Conservation (phyloP, 2,113 vertebrate genomes). For the Athene cunicularia region DNA sequence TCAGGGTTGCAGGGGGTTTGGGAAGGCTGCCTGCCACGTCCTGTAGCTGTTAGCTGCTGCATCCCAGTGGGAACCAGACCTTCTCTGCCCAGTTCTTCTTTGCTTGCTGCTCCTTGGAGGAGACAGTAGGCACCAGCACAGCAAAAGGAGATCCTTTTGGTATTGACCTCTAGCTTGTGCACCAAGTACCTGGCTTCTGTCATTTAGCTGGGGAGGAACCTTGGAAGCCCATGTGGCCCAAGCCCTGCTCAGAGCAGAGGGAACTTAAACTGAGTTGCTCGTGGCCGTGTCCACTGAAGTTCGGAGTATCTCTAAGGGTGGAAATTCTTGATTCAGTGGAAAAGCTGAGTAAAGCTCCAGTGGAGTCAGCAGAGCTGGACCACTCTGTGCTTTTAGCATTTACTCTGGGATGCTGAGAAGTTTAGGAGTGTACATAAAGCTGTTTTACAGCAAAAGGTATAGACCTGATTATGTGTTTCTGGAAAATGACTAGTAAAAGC, state of each 20-base stretch:
- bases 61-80: background rate
- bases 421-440: background rate
- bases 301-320: background rate
- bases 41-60: background rate
- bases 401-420: background rate
- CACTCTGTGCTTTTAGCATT: background rate
- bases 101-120: background rate
- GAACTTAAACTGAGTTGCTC: background rate
- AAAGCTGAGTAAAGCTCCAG: background rate
- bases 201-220: background rate
- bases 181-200: background rate
- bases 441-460: background rate
- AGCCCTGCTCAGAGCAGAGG: background rate
- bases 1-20: background rate
- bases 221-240: background rate
- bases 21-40: background rate
- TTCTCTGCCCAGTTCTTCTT: background rate
- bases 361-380: background rate
- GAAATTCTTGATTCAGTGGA: background rate
- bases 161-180: background rate
- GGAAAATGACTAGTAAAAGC: background rate
- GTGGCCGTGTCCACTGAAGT: rapidly evolving
- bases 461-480: background rate
- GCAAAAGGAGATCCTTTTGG: background rate
- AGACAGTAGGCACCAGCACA: background rate